Base-by-base conservation (phyloP, 1,140 invertebrate genomes). In the Drosophila pruinosa region DNA sequence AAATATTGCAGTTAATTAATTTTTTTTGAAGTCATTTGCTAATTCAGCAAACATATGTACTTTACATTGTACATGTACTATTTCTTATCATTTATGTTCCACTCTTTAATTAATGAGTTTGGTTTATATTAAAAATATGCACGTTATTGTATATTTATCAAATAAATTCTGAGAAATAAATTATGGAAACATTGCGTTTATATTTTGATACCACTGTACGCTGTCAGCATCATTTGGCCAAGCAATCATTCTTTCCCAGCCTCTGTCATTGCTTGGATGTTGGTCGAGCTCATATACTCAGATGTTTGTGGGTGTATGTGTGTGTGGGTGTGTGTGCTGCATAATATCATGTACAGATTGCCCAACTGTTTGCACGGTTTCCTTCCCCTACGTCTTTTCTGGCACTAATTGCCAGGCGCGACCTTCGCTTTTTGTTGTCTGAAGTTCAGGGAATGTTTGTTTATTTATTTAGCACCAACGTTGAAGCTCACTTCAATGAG, bases 401-500 rank as follows among this genome's bases (percentile, higher is more conserved):
- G 19, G 14, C 26, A 65, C 68, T 71, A 71, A 71, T 71, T 71
- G 61, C 19, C 34, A 31, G 58, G 22, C 31, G 43, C 14, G 41
- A 48, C 41, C 59, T 48, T 19, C 17, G 15, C 15, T 64, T 28
- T 39, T 26, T 64, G 68, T 38, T 64, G 24, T 53, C 62, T 39
- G 15, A 14, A 24, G 38, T 53, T 59, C 39, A 38, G 19, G 21
- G 7, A 28, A 31, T 45, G 62, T 67, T 72, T 72, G 63, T 67
- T 72, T 72, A 72, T 67, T 68, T 72, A 58, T 59, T 72, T 72
- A 59, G 54, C 62, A 26, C 19, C 31, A 19, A 43, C 43, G 36
- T 38, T 12, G 41, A 56, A 22, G 67, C 62, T 70, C 77, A 86
- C 77, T 86, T 86, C 77, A 74, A 77, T 77, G 65, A 63, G 69